Conservation (phyloP, 2,888 invertebrate genomes). For the Exocentrus adspersus region DNA sequence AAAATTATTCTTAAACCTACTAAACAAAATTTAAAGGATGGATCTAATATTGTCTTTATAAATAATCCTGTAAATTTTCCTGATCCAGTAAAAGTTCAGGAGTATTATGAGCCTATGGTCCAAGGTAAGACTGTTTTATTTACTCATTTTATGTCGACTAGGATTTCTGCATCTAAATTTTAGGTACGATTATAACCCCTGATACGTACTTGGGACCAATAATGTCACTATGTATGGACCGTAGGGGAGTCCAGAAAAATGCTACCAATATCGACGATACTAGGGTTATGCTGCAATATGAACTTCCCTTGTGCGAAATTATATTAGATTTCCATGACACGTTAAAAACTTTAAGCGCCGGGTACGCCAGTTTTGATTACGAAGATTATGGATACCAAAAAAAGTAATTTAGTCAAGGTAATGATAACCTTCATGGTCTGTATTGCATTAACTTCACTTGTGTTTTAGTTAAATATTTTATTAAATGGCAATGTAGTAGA, state of each 20-base stretch:
- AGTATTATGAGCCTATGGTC: conserved; percentile 88
- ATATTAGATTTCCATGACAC: conserved; percentile 95
- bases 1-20: conserved; percentile 80
- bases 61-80: conserved; percentile 84
- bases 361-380: conserved; percentile 96
- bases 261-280: conserved; percentile 83
- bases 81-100: conserved; percentile 71
- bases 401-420: conserved; percentile 82
- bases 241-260: conserved; percentile 76
- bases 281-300: conserved; percentile 82
- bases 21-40: conserved; percentile 75
- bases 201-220: conserved; percentile 76
- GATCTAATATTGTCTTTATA: conserved; percentile 70
- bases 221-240: conserved; percentile 78
- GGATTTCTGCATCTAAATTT: conserved; percentile 28
- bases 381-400: conserved; percentile 87
- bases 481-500: conserved; percentile 85
- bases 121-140: conserved; percentile 66
- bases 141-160: too few species aligned
- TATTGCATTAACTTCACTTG: conserved; percentile 13
- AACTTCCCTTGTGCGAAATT: conserved; percentile 92
- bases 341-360: conserved; percentile 89
- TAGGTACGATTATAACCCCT: conserved; percentile 90
- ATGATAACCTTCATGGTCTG: not conserved
- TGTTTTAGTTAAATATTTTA: conserved; percentile 74